These are phyloP conservation scores for Orchestes rusci DNA, from an alignment of 2,888 invertebrate genomes.

Conservation along the genomic window DNA sequence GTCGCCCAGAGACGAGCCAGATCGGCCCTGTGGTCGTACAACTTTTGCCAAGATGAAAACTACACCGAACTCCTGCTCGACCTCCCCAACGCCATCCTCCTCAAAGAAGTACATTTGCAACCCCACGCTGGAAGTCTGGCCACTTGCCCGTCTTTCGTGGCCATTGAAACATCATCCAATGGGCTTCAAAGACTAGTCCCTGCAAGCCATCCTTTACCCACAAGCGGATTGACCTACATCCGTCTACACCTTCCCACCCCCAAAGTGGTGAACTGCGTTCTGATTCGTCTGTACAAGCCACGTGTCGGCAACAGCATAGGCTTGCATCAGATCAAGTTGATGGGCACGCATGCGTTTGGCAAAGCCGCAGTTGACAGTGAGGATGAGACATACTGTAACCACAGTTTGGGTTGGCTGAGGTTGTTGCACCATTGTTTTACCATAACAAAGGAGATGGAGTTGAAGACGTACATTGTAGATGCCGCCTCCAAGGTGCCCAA, in stretches of 20 bases:
- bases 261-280: conserved; percentile 77
- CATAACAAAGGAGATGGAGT: conserved; percentile 41
- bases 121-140: conserved; percentile 79
- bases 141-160: conserved; percentile 83
- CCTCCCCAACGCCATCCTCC: conserved; percentile 79
- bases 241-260: conserved; percentile 75
- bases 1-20: conserved; percentile 79
- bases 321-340: conserved; percentile 74
- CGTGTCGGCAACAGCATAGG: conserved; percentile 86
- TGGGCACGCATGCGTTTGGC: conserved; percentile 82
- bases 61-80: conserved; percentile 82
- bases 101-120: conserved; percentile 82
- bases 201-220: conserved; percentile 76
- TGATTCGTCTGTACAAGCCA: conserved; percentile 69
- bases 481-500: conserved; percentile 61
- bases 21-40: conserved; percentile 92
- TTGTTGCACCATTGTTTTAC: conserved; percentile 74
- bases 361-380: conserved; percentile 43
- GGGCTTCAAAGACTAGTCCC: conserved; percentile 71
- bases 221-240: conserved; percentile 82
- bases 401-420: conserved; percentile 64
- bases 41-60: conserved; percentile 86
- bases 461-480: conserved; percentile 47
- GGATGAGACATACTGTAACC: conserved; percentile 49
- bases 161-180: conserved; percentile 74